These are phyloP conservation scores for Dufourea novaeangliae DNA, from an alignment of 1,140 invertebrate species.

Conservation along the genomic window DNA sequence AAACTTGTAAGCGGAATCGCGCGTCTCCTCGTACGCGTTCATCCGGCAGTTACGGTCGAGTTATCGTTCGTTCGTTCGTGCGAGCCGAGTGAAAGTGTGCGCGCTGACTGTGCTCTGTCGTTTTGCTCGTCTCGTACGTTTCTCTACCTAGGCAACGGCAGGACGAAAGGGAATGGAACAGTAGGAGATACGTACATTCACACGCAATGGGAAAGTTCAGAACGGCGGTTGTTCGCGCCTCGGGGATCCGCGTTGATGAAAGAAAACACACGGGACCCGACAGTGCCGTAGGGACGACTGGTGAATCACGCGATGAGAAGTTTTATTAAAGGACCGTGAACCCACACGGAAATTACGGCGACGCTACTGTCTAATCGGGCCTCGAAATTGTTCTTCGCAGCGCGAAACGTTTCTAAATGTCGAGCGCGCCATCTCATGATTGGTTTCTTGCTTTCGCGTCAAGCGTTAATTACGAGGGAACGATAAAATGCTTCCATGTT, in stretches of 20 bases:
- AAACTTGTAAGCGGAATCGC: slow-evolving; percentile 64
- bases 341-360: slow-evolving; percentile 10
- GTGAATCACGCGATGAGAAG: slow-evolving; percentile 32
- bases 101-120: no score
- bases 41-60: slow-evolving; percentile 65
- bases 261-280: slow-evolving; percentile 21
- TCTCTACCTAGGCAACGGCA: slow-evolving; percentile 18
- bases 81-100: slow-evolving; percentile 67
- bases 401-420: slow-evolving; percentile 17
- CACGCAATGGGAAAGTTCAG: slow-evolving; percentile 33
- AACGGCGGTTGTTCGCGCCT: slow-evolving; percentile 17
- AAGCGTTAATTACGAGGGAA: slow-evolving; percentile 48
- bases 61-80: slow-evolving; percentile 65
- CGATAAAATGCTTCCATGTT: slow-evolving; percentile 3
- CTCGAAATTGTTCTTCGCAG: slow-evolving; percentile 47
- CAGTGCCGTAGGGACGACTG: neutral
- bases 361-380: slow-evolving; percentile 46
- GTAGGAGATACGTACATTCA: neutral
- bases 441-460: slow-evolving; percentile 10
- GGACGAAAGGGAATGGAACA: slow-evolving; percentile 5
- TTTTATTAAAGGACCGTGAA: slow-evolving; percentile 37
- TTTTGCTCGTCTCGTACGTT: slow-evolving; percentile 57
- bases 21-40: slow-evolving; percentile 59
- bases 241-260: slow-evolving; percentile 12
- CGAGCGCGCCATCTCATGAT: slow-evolving; percentile 39